Base-by-base conservation (phyloP, 2,797 vertebrate genomes). In the Lutjanus argentimaculatus region DNA sequence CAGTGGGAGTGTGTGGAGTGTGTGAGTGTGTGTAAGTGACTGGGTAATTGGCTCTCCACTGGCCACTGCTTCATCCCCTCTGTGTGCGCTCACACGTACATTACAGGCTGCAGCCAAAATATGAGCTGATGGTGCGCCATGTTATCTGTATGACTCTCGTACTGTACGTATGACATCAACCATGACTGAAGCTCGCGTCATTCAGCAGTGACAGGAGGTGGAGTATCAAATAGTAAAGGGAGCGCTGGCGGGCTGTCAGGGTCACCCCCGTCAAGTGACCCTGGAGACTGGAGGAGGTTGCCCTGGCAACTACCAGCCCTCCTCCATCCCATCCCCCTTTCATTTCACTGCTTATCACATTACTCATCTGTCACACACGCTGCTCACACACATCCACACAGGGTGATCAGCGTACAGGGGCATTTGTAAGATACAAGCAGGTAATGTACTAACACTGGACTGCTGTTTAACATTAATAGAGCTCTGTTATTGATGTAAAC, bases 21-120 rank as follows among this genome's bases (percentile, higher is more conserved):
- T 79, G 79, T 70, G 25, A 14, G 46, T 48, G 48, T 79, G 79
- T 70, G 77, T 68, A 68, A 83, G 82, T 72, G 67, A 83, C 74
- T 82, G 79, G 63, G 77, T 89, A 87, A 91, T 87, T 86, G 80
- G 82, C 79, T 76, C 84, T 85, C 70, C 78, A 72, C 75, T 75
- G 78, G 57, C 68, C 62, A 68, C 64, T 53, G 62, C 66, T 62
- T 49, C 57, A 76, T 72, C 30, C 76, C 73, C 66, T 80, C 55
- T 72, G 49, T 78, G 59, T 65, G 76, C 73, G 84, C 79, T 81
- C 76, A 80, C 77, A 68, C 57, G 17, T 76, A 62, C 68, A 81
- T 79, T 71, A 55, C 64, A 73, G 48, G 63, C 82, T 64, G 67
- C n/a, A 40, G 72, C 74, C 64, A 45, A 55, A 74, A 77, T 58